These are phyloP conservation scores for Polyergus mexicanus DNA, from an alignment of 1,140 invertebrate species.

Conservation along the genomic window DNA sequence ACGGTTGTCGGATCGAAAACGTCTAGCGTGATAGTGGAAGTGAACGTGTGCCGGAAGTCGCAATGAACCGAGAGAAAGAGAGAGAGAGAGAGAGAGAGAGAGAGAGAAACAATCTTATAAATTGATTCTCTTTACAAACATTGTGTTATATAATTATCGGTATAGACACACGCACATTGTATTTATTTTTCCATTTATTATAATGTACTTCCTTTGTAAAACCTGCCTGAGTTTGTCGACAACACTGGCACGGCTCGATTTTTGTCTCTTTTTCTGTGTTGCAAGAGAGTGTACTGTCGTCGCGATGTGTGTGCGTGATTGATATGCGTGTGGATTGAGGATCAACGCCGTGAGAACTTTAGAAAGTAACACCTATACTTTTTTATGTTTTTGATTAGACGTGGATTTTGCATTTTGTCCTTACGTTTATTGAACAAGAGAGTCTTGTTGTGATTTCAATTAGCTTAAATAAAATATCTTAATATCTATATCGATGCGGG, in stretches of 20 bases:
- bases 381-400: slow-evolving; percentile 50
- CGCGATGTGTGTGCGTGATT: slow-evolving; percentile 37
- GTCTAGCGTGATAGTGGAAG: slow-evolving; percentile 47
- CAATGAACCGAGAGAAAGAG: slow-evolving; percentile 67
- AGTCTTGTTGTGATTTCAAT: slow-evolving; percentile 42
- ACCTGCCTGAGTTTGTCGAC: slow-evolving; percentile 56
- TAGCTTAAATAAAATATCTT: slow-evolving; percentile 59
- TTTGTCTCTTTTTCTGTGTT: slow-evolving; percentile 15
- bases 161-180: slow-evolving; percentile 82
- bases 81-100: too few species aligned
- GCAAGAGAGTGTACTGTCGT: slow-evolving; percentile 37
- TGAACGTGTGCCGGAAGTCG: slow-evolving; percentile 70
- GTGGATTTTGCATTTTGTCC: slow-evolving; percentile 51
- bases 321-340: slow-evolving; percentile 17
- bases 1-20: slow-evolving; percentile 29
- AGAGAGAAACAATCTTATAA: slow-evolving; percentile 53
- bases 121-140: slow-evolving; percentile 68
- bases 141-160: slow-evolving; percentile 83
- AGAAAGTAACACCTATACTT: slow-evolving; percentile 34
- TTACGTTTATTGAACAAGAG: not conserved
- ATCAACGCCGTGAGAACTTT: slow-evolving; percentile 18
- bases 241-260: not conserved
- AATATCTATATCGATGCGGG: slow-evolving; percentile 17
- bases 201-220: slow-evolving; percentile 80
- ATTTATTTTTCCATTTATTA: slow-evolving; percentile 84